Evolutionary conservation across 2,113 vertebrate genomes (phyloP).

Genomic region (Charadrius vociferus): DNA sequence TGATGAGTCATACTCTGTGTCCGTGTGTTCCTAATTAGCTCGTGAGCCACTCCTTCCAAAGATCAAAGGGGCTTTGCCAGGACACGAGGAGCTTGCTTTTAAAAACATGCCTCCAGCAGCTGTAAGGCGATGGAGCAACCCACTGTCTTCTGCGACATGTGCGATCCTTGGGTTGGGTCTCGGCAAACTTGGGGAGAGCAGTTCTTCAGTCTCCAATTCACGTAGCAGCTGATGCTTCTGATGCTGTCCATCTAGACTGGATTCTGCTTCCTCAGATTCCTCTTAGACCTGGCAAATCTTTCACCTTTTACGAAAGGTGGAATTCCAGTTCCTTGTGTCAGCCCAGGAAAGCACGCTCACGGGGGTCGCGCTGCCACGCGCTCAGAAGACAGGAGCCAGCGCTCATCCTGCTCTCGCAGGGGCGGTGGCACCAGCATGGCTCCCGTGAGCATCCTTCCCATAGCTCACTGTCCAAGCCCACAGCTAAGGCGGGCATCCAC

Average conservation of each 20-base stretch:
- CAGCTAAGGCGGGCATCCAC: fast-evolving
- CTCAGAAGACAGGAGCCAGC: neutral
- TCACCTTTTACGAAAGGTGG: neutral
- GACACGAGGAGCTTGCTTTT: neutral
- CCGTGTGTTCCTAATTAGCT: neutral
- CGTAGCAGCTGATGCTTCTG: neutral
- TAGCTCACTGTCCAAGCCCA: neutral
- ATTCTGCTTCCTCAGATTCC: neutral
- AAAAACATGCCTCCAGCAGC: neutral
- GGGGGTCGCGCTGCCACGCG: neutral
- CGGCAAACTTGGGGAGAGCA: fast-evolving
- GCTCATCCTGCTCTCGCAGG: fast-evolving
- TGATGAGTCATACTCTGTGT: neutral
- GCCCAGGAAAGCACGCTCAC: fast-evolving
- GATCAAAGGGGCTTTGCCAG: neutral
- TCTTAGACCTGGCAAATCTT: too few species aligned
- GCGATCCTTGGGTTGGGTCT: neutral
- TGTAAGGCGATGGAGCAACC: neutral
- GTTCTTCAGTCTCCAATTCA: fast-evolving
- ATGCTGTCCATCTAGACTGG: neutral
- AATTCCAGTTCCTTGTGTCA: fast-evolving
- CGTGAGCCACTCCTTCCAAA: neutral
- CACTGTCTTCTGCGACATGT: neutral
- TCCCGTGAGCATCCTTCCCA: neutral
- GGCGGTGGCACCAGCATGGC: neutral